Evolutionary conservation across 2,888 invertebrate genomes (phyloP).

Genomic region (Ormyrus labotus): DNA sequence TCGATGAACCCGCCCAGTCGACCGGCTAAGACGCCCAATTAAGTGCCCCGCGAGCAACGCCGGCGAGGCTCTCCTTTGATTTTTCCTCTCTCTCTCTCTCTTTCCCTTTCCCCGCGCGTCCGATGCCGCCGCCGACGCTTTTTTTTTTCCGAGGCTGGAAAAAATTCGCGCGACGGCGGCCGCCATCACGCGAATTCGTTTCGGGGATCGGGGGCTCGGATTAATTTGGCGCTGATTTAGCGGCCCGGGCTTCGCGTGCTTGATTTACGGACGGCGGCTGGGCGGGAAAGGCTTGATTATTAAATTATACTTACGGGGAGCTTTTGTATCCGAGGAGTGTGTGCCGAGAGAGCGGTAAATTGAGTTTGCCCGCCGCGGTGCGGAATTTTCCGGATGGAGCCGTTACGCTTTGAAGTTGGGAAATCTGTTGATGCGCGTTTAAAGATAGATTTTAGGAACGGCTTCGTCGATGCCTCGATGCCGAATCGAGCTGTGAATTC

Average conservation of each 20-base stretch:
- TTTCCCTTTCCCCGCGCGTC: neutral
- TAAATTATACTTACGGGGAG: no score
- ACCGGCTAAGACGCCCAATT: constrained; percentile 54
- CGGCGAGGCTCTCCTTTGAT: neutral
- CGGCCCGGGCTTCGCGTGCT: neutral
- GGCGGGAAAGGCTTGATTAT: no score
- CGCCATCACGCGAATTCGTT: neutral
- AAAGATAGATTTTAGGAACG: no score
- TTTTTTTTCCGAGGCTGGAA: neutral
- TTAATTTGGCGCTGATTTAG: neutral
- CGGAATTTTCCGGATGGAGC: no score
- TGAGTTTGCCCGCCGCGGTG: no score
- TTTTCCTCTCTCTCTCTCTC: constrained; percentile 14
- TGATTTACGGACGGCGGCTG: neutral
- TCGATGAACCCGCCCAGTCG: constrained; percentile 53
- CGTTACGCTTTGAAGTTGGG: no score
- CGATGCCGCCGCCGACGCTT: neutral
- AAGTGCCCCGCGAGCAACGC: constrained; percentile 39
- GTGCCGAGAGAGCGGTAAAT: no score
- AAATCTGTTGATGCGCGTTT: no score
- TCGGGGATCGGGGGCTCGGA: neutral
- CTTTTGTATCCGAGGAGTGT: no score
- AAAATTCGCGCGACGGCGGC: neutral
- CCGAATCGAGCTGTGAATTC: no score
- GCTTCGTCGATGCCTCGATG: no score